These are phyloP conservation scores for Lithophane leautieri DNA, from an alignment of 2,888 invertebrate species.

Conservation along the genomic window DNA sequence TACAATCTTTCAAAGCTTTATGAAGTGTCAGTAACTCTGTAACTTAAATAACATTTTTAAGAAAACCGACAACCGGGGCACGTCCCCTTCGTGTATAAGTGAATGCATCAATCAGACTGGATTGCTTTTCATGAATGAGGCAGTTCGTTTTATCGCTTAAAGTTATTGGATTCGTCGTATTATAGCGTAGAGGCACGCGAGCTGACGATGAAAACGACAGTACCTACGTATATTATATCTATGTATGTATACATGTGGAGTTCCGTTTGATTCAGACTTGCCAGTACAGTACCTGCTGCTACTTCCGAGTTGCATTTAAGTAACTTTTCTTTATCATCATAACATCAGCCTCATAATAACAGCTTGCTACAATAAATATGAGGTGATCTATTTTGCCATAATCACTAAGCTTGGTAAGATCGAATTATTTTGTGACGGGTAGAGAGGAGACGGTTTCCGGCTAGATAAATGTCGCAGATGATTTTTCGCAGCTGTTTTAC, in stretches of 20 bases:
- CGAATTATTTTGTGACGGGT: not conserved
- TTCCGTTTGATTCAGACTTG: not conserved
- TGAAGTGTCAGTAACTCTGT: constrained; percentile 31
- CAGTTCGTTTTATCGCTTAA: constrained; percentile 56
- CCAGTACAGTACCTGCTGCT: not conserved
- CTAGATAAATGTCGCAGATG: no score
- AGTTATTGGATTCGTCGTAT: constrained; percentile 61
- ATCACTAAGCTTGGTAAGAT: no score
- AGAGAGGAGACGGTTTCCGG: not conserved
- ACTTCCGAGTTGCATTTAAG: not conserved
- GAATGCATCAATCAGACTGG: constrained; percentile 66
- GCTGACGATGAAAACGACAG: constrained; percentile 29
- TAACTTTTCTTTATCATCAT: not conserved
- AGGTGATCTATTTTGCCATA: not conserved
- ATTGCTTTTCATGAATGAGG: constrained; percentile 63
- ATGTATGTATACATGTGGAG: not conserved
- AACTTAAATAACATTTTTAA: constrained; percentile 10
- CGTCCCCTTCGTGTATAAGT: constrained; percentile 52
- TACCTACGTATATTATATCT: constrained; percentile 6
- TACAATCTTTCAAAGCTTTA: constrained; percentile 9
- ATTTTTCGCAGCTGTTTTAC: no score
- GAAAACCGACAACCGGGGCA: constrained; percentile 24
- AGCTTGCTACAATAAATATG: not conserved
- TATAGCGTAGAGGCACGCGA: constrained; percentile 54
- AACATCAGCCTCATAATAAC: not conserved